Evolutionary conservation across 1,140 invertebrate species (phyloP), one percentile per base, ranked within the genome.

Genomic region (Conus betulinus): DNA sequence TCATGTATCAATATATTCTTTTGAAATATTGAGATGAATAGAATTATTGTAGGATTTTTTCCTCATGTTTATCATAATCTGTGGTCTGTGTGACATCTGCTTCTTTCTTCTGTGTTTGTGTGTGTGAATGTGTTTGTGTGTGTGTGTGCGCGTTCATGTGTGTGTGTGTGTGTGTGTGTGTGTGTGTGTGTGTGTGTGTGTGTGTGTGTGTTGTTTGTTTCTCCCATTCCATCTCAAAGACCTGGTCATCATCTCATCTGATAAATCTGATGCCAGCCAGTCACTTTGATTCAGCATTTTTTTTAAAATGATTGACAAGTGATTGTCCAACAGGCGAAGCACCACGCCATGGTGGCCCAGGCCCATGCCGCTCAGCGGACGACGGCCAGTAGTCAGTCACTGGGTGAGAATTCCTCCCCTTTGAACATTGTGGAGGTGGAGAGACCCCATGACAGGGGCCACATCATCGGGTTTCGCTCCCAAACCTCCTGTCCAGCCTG

Each of bases 281-380:
- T 91, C 90, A 6, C 39, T 39, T 74, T 5, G 5, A 74, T 23
- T 23, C 20, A 74, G 20, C 71, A 23, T 51, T 81, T 25, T 81
- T 81, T 81, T 81, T 15, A 15, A 17, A 17, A 81, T 39, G 39
- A 39, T 1, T 39, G 39, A 39, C 39, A 39, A 39, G 8, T 51
- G 53, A 85, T 94, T 87, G 84, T 94, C 55, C 93, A 95, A 88
- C 94, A 94, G 86, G 94, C 93, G 52, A 95, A 95, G 88, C 94
- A 95, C 88, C 93, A 94, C 57, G 94, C 94, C 11, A 93, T 94
- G 93, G 92, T 95, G 11, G 94, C 94, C 13, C 94, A 95, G 79
- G 94, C 94, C 20, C 94, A 95, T 86, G 93, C 93, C 20, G 93
- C 92, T 10, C 92, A 94, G 88, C 91, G 92, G 55, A 91, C 91